A percentile compares a stretch with the other conserved stretches of the same genome.
These are phyloP conservation scores for Nomada fabriciana DNA, from an alignment of 2,888 invertebrate genomes.

Conservation along the genomic window DNA sequence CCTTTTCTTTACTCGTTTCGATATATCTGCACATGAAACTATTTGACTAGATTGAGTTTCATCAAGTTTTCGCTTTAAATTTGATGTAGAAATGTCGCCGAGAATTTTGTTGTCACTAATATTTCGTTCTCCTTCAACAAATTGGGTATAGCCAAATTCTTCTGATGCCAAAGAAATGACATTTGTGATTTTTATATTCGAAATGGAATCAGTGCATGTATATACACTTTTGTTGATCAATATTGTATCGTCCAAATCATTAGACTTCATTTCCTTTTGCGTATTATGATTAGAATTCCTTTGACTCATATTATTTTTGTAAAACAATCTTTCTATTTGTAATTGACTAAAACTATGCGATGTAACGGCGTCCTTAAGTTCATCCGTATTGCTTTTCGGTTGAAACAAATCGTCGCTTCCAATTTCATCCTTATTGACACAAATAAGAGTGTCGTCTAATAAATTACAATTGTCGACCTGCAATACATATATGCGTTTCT, in stretches of 20 bases:
- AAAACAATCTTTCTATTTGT: not conserved
- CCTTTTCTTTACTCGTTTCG: slow-evolving; percentile 33
- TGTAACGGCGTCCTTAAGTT: not conserved
- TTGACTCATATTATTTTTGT: not conserved
- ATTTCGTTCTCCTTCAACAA: slow-evolving; percentile 1
- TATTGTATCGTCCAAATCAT: not conserved
- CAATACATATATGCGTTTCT: slow-evolving; percentile 10
- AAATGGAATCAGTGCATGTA: slow-evolving; percentile 21
- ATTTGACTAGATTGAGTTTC: not conserved
- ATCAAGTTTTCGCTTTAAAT: slow-evolving; percentile 44
- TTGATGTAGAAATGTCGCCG: not conserved
- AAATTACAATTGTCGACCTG: slow-evolving; percentile 25
- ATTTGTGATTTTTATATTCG: slow-evolving; percentile 76
- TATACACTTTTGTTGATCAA: not conserved
- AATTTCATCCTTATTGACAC: not conserved
- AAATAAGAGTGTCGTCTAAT: not conserved
- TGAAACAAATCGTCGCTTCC: not conserved
- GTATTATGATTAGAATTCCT: not conserved
- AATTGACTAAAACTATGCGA: not conserved
- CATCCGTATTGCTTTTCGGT: not conserved
- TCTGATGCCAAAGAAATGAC: slow-evolving; percentile 76
- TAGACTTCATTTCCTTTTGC: not conserved
- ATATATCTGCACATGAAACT: not conserved
- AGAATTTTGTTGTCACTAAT: no score
- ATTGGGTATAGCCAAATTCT: slow-evolving; percentile 68